Evolutionary conservation across 2,888 invertebrate species (phyloP), one percentile per base, ranked within the genome.

Genomic region (Drosophila merina): DNA sequence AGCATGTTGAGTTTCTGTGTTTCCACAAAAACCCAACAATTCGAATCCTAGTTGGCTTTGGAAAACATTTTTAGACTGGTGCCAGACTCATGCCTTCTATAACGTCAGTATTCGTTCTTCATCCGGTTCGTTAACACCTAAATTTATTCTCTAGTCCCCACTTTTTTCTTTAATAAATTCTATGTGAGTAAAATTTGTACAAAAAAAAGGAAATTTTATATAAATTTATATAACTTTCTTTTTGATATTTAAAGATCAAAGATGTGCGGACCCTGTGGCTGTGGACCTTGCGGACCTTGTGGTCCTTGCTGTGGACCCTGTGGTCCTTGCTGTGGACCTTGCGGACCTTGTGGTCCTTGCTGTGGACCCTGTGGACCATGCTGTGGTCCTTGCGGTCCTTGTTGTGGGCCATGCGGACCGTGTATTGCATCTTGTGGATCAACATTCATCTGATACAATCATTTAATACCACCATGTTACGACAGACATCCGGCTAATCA

Each of bases 251-350:
- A 36, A 36, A 36, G 36, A 36, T 36, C n/a, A 5, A 36, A 36
- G 2, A 20, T 14, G 6, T 40, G 48, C 2, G n/a, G 25, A 10
- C 48, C 31, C 33, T 20, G 42, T 8, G 48, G 48, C 4, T 56
- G 58, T n/a, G 57, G 63, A 28, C 28, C 28, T 28, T 28, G 28
- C 5, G 58, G 59, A 1, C 8, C 33, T 2, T 57, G 57, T n/a
- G 28, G 33, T 1, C 45, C 58, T 28, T 4, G 3, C 28, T 28
- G 28, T 28, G 28, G 28, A 4, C 28, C 28, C 2, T 28, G 28
- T 2, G 3, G 5, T 0, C 28, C 28, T 28, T 4, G 3, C 28
- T 28, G 28, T 28, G 28, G 28, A 4, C 28, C 28, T 5, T 28
- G 28, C 28, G 3, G 5, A 3, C 28, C 28, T 28, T 28, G 4